A percentile compares a stretch with the other conserved stretches of the same genome.
Conservation (phyloP, 64 coral and sea anemone genomes). For the Anthopleura sola region DNA sequence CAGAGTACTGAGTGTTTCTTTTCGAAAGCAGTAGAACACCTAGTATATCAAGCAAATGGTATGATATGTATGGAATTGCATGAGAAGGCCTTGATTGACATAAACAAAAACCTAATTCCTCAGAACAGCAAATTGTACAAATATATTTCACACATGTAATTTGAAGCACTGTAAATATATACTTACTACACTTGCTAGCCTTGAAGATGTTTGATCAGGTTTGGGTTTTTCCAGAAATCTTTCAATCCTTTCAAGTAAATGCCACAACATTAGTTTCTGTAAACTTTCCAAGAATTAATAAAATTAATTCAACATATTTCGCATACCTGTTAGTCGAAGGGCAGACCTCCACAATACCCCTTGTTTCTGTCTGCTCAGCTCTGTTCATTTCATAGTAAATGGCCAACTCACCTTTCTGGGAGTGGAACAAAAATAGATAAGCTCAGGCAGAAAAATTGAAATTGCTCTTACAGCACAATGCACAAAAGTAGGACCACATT, state of each 20-base stretch:
- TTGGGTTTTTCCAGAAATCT: slow-evolving; percentile 41
- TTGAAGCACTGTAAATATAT: background rate
- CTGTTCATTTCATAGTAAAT: slow-evolving; percentile 38
- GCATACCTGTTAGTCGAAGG: slow-evolving; percentile 15
- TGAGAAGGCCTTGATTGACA: too few species aligned
- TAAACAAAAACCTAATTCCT: too few species aligned
- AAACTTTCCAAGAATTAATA: too few species aligned
- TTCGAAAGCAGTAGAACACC: slow-evolving; percentile 42
- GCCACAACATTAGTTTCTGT: too few species aligned
- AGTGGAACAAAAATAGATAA: background rate
- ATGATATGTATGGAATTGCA: too few species aligned
- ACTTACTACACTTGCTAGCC: slow-evolving; percentile 42
- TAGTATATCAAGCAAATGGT: background rate
- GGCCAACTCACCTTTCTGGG: slow-evolving; percentile 28
- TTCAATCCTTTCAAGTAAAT: slow-evolving; percentile 13
- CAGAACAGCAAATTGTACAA: too few species aligned
- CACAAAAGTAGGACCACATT: too few species aligned
- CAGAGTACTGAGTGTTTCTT: slow-evolving; percentile 22
- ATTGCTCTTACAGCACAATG: too few species aligned
- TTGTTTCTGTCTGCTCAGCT: background rate
- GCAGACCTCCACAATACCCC: slow-evolving; percentile 40
- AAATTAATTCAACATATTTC: too few species aligned
- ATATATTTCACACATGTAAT: too few species aligned
- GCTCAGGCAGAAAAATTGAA: too few species aligned
- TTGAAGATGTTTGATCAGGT: slow-evolving; percentile 28